Conservation (phyloP, 2,888 invertebrate genomes). For the Acanthosoma haemorrhoidale region DNA sequence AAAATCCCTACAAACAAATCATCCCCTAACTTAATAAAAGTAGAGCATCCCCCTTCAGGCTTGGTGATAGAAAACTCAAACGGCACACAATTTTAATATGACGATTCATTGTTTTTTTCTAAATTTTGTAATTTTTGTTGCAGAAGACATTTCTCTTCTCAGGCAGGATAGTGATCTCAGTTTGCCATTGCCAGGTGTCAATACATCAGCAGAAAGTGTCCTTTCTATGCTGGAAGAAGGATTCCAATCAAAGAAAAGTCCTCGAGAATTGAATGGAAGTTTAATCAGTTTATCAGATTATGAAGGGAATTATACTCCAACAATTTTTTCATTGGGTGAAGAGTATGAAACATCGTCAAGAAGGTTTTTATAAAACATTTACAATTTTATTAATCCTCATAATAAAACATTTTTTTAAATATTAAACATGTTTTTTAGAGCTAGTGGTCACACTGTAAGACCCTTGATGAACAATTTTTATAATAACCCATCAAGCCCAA, state of each 20-base stretch:
- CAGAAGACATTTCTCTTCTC: background rate
- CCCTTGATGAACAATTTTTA: slow-evolving; percentile 35
- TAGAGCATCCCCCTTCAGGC: no score
- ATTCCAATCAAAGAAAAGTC: slow-evolving; percentile 1
- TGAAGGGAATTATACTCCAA: slow-evolving; percentile 34
- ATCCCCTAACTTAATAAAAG: no score
- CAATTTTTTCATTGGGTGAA: slow-evolving; percentile 28
- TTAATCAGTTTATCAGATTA: background rate
- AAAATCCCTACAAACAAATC: no score
- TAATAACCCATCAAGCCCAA: background rate
- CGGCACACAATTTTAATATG: no score
- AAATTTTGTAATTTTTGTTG: no score
- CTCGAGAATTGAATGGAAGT: background rate
- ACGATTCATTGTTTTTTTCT: no score
- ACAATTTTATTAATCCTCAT: background rate
- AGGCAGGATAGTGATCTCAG: slow-evolving; percentile 20
- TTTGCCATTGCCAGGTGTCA: slow-evolving; percentile 1
- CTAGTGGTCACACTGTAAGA: slow-evolving; percentile 31
- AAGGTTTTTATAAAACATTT: slow-evolving; percentile 17
- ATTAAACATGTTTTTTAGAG: background rate
- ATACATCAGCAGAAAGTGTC: slow-evolving; percentile 32
- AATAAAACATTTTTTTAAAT: background rate
- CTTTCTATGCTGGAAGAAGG: slow-evolving; percentile 34
- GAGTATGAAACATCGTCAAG: slow-evolving; percentile 25
- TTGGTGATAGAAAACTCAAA: no score